Evolutionary conservation across 2,113 vertebrate genomes (phyloP).

Genomic region (Alethe castanea): DNA sequence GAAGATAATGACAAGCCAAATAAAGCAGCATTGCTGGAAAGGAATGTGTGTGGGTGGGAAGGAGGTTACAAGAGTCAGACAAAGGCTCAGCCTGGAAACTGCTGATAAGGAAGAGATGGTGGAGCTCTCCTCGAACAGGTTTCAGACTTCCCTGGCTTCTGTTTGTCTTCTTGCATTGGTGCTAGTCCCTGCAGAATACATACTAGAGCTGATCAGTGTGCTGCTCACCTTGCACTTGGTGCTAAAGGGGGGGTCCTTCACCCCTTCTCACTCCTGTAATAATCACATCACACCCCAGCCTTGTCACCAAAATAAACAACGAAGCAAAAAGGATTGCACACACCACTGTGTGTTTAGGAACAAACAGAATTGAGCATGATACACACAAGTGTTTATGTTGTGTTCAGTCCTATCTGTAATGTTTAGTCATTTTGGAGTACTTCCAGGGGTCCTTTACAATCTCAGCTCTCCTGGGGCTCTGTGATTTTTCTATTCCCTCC

Average conservation of each 20-base stretch:
- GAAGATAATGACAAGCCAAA: constrained; percentile 46
- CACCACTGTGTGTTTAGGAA: not conserved
- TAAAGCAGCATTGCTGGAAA: constrained; percentile 25
- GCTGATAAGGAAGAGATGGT: not conserved
- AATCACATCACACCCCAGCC: not conserved
- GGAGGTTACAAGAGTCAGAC: not conserved
- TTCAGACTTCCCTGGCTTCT: not conserved
- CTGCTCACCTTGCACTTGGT: not conserved
- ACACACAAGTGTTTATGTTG: not conserved
- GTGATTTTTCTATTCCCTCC: not conserved
- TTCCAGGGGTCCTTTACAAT: not conserved
- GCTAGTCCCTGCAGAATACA: rapidly evolving
- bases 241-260: not conserved
- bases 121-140: not conserved
- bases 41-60: constrained; percentile 56
- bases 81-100: not conserved
- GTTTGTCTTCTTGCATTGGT: not conserved
- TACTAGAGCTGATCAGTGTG: rapidly evolving
- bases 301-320: not conserved
- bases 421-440: not conserved
- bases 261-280: not conserved
- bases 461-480: not conserved
- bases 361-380: not conserved
- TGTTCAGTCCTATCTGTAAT: not conserved
- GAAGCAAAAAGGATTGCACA: not conserved